phyloP scores from a whole-genome alignment of 92 coral and sea anemone species.

The Epizoanthus fatuus region DNA sequence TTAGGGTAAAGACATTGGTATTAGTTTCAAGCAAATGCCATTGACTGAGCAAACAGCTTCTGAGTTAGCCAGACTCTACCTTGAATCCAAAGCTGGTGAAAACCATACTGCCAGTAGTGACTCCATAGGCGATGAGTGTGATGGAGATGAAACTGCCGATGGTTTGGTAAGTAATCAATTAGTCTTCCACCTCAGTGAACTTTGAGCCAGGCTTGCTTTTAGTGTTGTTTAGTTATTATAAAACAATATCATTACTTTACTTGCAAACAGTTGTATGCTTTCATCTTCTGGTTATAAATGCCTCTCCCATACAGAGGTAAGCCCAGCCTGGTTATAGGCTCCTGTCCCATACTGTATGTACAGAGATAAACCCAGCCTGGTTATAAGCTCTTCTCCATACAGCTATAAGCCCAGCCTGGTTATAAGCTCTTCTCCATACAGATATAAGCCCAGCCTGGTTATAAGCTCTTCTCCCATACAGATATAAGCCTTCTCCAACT shows the following conservation, averaged over 20 bases:
- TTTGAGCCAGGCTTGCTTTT: too few relatives aligned
- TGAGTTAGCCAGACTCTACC: slow-evolving; percentile 85
- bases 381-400: too few relatives aligned
- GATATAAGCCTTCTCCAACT: not conserved
- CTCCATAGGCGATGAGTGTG: not conserved
- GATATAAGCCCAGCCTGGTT: not conserved
- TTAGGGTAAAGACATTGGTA: slow-evolving; percentile 67
- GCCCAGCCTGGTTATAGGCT: too few relatives aligned
- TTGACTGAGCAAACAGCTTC: slow-evolving; percentile 79
- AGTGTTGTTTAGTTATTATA: not conserved
- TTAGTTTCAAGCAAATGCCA: slow-evolving; percentile 73
- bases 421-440: too few relatives aligned
- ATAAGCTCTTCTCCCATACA: not conserved
- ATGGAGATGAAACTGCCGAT: not conserved
- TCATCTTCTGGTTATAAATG: too few relatives aligned
- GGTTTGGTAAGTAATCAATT: not conserved
- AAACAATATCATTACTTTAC: too few relatives aligned
- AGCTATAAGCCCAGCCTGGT: too few relatives aligned
- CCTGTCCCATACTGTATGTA: too few relatives aligned
- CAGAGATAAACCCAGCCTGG: too few relatives aligned
- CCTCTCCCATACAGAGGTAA: too few relatives aligned
- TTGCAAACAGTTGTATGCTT: too few relatives aligned
- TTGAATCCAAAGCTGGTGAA: slow-evolving; percentile 56
- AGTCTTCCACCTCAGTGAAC: not conserved
- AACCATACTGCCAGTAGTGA: not conserved